phyloP scores from a whole-genome alignment of 2,888 invertebrate genomes.

The Oegoconia quadripuncta region DNA sequence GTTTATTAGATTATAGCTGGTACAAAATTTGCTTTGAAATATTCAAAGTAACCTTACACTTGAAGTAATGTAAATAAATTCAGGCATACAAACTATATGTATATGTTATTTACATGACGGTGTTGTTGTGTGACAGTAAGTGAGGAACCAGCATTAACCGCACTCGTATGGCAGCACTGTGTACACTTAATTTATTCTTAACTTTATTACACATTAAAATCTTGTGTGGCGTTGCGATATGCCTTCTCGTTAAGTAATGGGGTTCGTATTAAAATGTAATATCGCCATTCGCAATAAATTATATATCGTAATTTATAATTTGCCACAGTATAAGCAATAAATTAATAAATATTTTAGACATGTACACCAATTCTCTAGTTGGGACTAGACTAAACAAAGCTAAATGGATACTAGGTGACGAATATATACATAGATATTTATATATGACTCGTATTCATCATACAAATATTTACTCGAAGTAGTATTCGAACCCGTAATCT shows the following conservation, averaged over 20 bases:
- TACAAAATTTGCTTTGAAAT: no score
- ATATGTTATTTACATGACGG: neutral
- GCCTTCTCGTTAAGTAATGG: constrained; percentile 36
- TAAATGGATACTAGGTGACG: no score
- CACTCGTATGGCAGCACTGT: neutral
- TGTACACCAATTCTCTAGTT: no score
- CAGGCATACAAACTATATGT: neutral
- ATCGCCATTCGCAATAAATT: neutral
- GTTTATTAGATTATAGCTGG: no score
- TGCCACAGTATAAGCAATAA: no score
- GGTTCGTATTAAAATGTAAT: constrained; percentile 24
- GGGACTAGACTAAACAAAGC: no score
- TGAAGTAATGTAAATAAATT: neutral
- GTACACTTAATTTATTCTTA: neutral
- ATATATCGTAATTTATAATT: neutral
- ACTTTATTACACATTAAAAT: constrained; percentile 26
- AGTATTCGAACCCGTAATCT: no score
- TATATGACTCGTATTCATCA: no score
- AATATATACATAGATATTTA: no score
- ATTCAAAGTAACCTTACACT: neutral
- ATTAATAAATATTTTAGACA: no score
- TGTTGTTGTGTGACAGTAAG: neutral
- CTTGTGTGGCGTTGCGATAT: constrained; percentile 39
- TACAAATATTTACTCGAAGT: no score
- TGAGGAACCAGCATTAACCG: neutral